Conservation (phyloP, 2,797 vertebrate species). For the Tiaroga cobitis region DNA sequence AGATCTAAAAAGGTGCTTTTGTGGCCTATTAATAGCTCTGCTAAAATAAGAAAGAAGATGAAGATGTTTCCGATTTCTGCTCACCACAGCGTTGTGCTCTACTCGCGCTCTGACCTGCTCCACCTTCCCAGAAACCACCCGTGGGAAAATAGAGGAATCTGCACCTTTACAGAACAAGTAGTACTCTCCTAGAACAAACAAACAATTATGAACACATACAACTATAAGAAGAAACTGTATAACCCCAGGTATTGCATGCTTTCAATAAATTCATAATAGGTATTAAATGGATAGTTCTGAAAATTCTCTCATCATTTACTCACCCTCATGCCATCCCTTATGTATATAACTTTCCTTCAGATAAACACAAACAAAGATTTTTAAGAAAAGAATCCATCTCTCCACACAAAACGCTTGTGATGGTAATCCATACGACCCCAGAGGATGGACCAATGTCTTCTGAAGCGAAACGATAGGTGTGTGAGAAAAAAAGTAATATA, state of each 20-base stretch:
- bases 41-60: constrained; percentile 53
- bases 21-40: constrained; percentile 50
- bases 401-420: neutral
- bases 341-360: neutral
- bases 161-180: constrained; percentile 97
- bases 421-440: neutral
- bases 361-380: neutral
- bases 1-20: constrained; percentile 25
- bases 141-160: constrained; percentile 95
- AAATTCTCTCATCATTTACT: neutral
- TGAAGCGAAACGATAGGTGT: neutral
- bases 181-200: constrained; percentile 81
- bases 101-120: constrained; percentile 89
- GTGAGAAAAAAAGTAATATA: too few species aligned
- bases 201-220: constrained; percentile 13
- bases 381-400: neutral
- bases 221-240: neutral
- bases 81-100: constrained; percentile 96
- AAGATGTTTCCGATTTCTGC: constrained; percentile 56
- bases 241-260: neutral
- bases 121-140: constrained; percentile 92
- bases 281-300: neutral
- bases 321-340: neutral
- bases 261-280: neutral
- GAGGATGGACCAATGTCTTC: neutral